phyloP scores from a whole-genome alignment of 2,888 invertebrate genomes.

The Scaptomyza flava region DNA sequence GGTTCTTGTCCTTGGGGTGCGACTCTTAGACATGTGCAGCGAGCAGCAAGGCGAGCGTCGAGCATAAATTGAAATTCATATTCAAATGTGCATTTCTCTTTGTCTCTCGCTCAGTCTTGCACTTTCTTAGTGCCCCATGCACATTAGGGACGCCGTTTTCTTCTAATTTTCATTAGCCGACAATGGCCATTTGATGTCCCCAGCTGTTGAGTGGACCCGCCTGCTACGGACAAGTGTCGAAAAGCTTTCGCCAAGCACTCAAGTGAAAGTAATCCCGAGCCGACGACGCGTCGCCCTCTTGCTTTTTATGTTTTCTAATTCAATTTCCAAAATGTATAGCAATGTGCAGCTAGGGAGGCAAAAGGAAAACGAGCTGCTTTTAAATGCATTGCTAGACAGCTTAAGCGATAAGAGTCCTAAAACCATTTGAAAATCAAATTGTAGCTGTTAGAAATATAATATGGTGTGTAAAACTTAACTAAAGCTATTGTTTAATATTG shows the following conservation, averaged over 20 bases:
- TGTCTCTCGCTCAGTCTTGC: constrained; percentile 2
- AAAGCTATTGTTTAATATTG: constrained; percentile 2
- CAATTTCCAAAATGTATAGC: constrained; percentile 58
- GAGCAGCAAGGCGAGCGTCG: background rate
- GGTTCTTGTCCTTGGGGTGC: constrained; percentile 57
- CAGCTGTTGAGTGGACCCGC: constrained; percentile 33
- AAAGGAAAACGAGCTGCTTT: background rate
- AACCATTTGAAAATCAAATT: constrained; percentile 23
- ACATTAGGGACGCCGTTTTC: constrained; percentile 63
- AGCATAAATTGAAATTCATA: constrained; percentile 77
- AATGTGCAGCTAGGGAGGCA: constrained; percentile 16
- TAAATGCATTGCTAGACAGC: constrained; percentile 25
- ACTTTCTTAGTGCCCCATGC: constrained; percentile 21
- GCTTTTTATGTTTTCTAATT: constrained; percentile 61
- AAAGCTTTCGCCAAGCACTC: constrained; percentile 61
- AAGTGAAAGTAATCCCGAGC: constrained; percentile 74
- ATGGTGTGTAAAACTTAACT: background rate
- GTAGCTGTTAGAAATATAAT: constrained; percentile 3
- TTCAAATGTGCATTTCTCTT: constrained; percentile 44
- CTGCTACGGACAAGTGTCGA: constrained; percentile 51
- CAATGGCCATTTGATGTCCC: constrained; percentile 57
- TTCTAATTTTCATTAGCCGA: constrained; percentile 72
- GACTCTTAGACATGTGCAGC: constrained; percentile 70
- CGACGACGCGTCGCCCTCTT: constrained; percentile 12
- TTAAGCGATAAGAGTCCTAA: constrained; percentile 31